phyloP scores from a whole-genome alignment of 2,113 vertebrate species.

The Triplophysa tibetana region DNA sequence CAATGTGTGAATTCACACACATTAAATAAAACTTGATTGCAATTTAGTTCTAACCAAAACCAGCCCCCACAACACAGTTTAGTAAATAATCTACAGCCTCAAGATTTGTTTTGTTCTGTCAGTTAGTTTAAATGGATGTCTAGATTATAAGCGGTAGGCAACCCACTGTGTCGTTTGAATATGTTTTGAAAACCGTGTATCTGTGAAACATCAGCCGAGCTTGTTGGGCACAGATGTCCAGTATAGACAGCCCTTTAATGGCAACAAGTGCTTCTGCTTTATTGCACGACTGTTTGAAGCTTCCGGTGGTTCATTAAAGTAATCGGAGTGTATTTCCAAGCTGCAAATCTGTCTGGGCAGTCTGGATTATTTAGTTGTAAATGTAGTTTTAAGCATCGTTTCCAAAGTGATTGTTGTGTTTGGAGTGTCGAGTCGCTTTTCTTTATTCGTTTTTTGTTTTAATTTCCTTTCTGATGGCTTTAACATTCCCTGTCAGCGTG shows the following conservation, averaged over 20 bases:
- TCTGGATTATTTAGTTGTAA: conserved; percentile 58
- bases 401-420: conserved; percentile 59
- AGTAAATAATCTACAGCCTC: not conserved
- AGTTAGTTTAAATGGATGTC: conserved; percentile 28
- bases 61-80: not conserved
- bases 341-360: conserved; percentile 32
- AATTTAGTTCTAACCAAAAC: not conserved
- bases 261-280: conserved; percentile 52
- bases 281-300: conserved; percentile 38
- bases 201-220: not conserved
- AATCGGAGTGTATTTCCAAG: conserved; percentile 10
- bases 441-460: conserved; percentile 18
- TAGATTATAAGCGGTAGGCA: not conserved
- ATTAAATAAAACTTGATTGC: not conserved
- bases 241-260: conserved; percentile 39
- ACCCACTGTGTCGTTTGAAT: not conserved
- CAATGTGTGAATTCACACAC: not conserved
- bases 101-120: not conserved
- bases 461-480: conserved; percentile 57
- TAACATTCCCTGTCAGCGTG: conserved; percentile 58
- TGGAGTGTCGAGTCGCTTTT: conserved; percentile 53
- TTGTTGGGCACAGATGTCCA: conserved; percentile 28
- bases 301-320: conserved; percentile 36
- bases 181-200: not conserved
- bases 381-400: conserved; percentile 43